Evolutionary conservation across 2,888 invertebrate genomes (phyloP).

Genomic region (Dimorphilus gyrociliatus): DNA sequence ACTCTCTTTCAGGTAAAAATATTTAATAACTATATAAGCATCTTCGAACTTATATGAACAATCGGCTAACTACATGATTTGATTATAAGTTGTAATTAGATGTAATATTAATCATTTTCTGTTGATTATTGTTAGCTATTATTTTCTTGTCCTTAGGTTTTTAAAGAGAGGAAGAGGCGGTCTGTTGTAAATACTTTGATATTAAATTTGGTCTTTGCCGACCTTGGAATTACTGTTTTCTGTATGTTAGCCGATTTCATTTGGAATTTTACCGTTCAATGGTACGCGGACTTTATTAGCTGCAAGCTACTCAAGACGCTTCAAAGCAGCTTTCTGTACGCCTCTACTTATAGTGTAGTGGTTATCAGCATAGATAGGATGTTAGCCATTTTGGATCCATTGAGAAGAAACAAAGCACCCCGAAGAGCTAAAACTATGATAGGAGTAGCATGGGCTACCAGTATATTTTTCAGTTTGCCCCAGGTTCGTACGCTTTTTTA

Average conservation of each 20-base stretch:
- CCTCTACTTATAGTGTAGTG: constrained; percentile 65
- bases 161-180: constrained; percentile 30
- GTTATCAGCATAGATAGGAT: constrained; percentile 66
- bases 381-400: constrained; percentile 56
- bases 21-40: no score
- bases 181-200: constrained; percentile 51
- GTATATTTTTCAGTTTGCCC: constrained; percentile 57
- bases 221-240: constrained; percentile 61
- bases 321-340: constrained; percentile 63
- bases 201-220: constrained; percentile 63
- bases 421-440: constrained; percentile 45
- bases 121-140: no score
- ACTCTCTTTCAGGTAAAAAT: no score
- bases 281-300: constrained; percentile 57
- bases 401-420: constrained; percentile 44
- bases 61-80: no score
- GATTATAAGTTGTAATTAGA: no score
- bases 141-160: background rate
- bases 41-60: no score
- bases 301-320: constrained; percentile 65
- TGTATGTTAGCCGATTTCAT: constrained; percentile 63
- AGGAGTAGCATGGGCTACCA: constrained; percentile 53
- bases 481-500: constrained; percentile 49
- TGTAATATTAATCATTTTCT: no score
- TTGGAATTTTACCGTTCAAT: constrained; percentile 63